These are phyloP conservation scores for Parauchenoglanis ngamensis DNA, from an alignment of 2,797 vertebrate genomes.

Conservation along the genomic window DNA sequence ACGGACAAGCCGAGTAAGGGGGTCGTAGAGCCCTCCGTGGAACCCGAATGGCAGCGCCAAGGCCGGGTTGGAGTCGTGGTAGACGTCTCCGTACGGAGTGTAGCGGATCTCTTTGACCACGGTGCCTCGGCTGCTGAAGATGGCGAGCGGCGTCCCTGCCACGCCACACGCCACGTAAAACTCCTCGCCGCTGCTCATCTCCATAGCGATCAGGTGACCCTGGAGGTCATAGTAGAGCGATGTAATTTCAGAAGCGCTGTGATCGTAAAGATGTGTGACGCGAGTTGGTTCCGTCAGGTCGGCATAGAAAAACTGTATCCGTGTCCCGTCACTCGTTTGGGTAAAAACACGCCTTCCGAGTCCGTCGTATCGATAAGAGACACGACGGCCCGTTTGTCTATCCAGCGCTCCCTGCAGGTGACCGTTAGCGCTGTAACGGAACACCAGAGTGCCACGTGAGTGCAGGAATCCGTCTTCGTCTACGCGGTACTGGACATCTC, in stretches of 20 bases:
- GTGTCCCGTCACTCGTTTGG: conserved; percentile 84
- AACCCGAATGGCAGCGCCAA: conserved; percentile 94
- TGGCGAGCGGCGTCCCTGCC: conserved; percentile 87
- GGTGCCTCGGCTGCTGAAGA: conserved; percentile 93
- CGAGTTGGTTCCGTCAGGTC: conserved; percentile 92
- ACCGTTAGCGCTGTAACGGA: conserved; percentile 94
- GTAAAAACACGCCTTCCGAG: conserved; percentile 92
- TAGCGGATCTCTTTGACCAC: conserved; percentile 94
- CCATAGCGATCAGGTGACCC: conserved; percentile 98
- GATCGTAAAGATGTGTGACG: conserved; percentile 96
- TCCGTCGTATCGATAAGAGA: conserved; percentile 94
- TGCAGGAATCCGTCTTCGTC: conserved; percentile 96
- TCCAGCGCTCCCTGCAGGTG: conserved; percentile 87
- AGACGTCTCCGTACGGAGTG: conserved; percentile 95
- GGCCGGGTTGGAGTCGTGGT: conserved; percentile 92
- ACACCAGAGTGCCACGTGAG: conserved; percentile 89
- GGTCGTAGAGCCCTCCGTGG: conserved; percentile 93
- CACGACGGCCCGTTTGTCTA: conserved; percentile 80
- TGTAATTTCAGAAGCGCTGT: conserved; percentile 92
- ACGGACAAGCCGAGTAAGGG: conserved; percentile 90
- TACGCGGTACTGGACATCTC: conserved; percentile 92
- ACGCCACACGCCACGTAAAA: conserved; percentile 97
- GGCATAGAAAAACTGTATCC: conserved; percentile 96
- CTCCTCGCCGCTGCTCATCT: conserved; percentile 96
- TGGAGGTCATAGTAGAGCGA: conserved; percentile 98